Evolutionary conservation across 2,797 vertebrate species (phyloP), one percentile per base, ranked within the genome.

Genomic region (Myripristis jacobus): DNA sequence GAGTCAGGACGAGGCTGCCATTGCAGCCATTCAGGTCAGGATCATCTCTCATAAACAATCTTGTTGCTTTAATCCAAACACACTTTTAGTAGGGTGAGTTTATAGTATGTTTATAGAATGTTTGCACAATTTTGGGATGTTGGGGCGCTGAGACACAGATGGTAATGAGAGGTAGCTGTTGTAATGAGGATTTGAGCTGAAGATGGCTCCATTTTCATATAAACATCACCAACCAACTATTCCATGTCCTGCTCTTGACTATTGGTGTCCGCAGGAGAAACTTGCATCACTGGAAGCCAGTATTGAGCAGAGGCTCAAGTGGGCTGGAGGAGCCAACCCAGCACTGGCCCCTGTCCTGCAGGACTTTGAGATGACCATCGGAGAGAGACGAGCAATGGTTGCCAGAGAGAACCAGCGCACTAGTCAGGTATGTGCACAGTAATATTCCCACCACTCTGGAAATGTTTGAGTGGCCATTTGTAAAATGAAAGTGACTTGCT

Each of bases 261-360:
- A 7, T n/a, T 48, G 12, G 2, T 59, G 7, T 59, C 53, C 24
- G 36, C 83, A 99, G 98, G 98, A 99, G 86, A 99, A 99, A 74
- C 87, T 99, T 63, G 96, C 94, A 0, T 85, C 95, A 0, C 95
- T 99, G 56, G 98, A 99, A 94, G 95, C 95, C 36, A 98, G 98
- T 86, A 99, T 99, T 38, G 98, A 99, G 86, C 98, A 99, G 82
- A 96, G 98, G 66, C 93, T 99, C 53, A 99, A 99, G 80, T 99
- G 98, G 98, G 98, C 98, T 0, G 98, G 98, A 11, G 98, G 98
- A 1, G 98, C 98, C 55, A 99, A 99, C 90, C 98, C 98, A 2
- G 96, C 97, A 0, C 81, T 99, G 74, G 95, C 98, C 2, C 98
- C 97, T 0, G 97, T 99, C 44, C 92, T 99, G 65, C 98, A 99